phyloP scores from a whole-genome alignment of 2,797 vertebrate species.

The Agapornis canus region DNA sequence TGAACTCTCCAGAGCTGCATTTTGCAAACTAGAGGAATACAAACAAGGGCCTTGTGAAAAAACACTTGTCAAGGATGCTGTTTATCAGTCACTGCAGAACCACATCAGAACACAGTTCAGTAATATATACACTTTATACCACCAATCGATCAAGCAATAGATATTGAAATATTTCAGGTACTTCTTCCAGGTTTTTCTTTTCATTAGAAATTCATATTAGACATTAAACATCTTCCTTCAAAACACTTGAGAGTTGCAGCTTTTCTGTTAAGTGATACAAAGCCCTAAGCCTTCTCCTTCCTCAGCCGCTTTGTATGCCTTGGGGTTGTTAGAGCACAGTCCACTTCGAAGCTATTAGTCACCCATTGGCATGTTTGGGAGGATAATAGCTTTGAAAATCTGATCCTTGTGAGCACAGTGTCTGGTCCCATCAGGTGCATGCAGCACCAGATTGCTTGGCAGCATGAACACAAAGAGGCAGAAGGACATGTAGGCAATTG shows the following conservation, averaged over 20 bases:
- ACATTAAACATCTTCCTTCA: not conserved
- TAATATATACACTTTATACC: not conserved
- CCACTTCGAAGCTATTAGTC: conserved; percentile 54
- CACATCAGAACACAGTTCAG: not conserved
- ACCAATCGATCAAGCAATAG: not conserved
- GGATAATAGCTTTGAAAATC: conserved; percentile 40
- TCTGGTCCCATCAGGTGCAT: fast-evolving
- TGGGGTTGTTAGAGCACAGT: not conserved
- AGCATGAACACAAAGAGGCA: not conserved
- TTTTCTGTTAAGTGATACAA: not conserved
- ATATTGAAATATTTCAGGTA: not conserved
- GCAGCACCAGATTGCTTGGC: not conserved
- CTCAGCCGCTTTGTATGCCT: not conserved
- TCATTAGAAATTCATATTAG: not conserved
- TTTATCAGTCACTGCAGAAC: not conserved
- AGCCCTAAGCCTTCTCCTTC: not conserved
- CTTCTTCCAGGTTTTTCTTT: conserved; percentile 20
- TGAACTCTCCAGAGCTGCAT: not conserved
- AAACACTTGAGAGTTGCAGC: not conserved
- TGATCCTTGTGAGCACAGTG: not conserved
- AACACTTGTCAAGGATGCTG: not conserved
- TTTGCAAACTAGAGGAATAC: not conserved
- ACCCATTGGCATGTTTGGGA: not conserved
- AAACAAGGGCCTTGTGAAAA: not conserved
- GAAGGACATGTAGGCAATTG: not conserved